Percentiles rank a stretch among this genome's conserved stretches.
phyloP scores from a whole-genome alignment of 2,888 invertebrate species.

The Brassicogethes aeneus region DNA sequence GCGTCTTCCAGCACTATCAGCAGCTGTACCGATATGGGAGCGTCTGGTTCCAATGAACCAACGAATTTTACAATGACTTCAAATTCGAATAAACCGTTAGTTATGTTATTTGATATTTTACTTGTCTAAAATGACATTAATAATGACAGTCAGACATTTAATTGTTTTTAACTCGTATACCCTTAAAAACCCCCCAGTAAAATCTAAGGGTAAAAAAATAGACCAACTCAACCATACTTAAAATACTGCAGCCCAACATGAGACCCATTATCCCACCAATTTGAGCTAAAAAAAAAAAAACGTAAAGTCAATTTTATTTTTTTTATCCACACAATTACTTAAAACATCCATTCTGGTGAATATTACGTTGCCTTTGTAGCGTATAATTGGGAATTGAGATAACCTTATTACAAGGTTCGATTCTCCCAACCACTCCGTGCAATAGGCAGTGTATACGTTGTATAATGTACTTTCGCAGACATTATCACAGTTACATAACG shows the following conservation, averaged over 20 bases:
- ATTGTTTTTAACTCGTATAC: constrained; percentile 32
- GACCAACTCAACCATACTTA: constrained; percentile 22
- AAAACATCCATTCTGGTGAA: constrained; percentile 38
- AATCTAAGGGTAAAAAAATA: constrained; percentile 21
- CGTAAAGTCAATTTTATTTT: neutral
- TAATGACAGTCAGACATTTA: no score
- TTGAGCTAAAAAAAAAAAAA: constrained; percentile 31
- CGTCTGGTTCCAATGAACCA: no score
- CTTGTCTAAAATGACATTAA: no score
- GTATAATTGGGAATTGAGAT: constrained; percentile 26
- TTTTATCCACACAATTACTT: constrained; percentile 25
- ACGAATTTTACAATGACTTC: no score
- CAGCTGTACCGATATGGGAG: no score
- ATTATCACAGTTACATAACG: no score
- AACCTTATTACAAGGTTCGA: constrained; percentile 10
- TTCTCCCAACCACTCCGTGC: no score
- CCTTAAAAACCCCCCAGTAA: constrained; percentile 16
- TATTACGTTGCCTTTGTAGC: constrained; percentile 31
- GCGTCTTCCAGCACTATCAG: no score
- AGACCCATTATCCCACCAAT: constrained; percentile 44
- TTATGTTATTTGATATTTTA: no score
- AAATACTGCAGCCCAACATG: constrained; percentile 39
- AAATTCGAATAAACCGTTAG: no score
- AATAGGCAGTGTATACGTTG: no score
- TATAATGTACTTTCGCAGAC: no score